Evolutionary conservation across 2,888 invertebrate species (phyloP).

Genomic region (Sarcophaga variegata): DNA sequence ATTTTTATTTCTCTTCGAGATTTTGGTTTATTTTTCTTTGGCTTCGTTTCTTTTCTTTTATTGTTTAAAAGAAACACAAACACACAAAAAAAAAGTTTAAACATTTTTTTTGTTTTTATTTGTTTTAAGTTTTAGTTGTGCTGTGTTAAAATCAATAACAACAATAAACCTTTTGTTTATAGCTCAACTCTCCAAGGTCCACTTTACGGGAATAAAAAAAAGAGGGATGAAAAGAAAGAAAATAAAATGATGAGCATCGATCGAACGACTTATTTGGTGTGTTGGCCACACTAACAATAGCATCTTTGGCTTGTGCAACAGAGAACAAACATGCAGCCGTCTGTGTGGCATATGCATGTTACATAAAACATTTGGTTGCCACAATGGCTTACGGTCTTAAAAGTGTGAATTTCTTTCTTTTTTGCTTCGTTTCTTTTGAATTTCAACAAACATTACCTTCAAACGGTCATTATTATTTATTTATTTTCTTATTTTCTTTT

Average conservation of each 20-base stretch:
- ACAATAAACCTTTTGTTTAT: conserved; percentile 69
- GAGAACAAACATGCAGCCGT: conserved; percentile 19
- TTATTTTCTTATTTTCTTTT: conserved; percentile 15
- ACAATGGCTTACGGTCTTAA: conserved; percentile 58
- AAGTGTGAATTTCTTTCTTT: conserved; percentile 60
- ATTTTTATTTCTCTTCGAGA: conserved; percentile 24
- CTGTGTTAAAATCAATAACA: conserved; percentile 70
- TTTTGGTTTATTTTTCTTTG: conserved; percentile 29
- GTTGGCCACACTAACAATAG: conserved; percentile 20
- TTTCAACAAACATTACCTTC: not conserved
- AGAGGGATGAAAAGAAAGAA: conserved; percentile 2
- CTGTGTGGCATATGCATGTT: conserved; percentile 36
- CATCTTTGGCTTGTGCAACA: not conserved
- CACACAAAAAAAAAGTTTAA: not conserved
- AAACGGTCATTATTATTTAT: conserved; percentile 29
- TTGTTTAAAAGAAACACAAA: conserved; percentile 41
- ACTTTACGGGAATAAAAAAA: not conserved
- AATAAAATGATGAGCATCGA: not conserved
- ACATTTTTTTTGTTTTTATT: conserved; percentile 33
- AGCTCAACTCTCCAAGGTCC: not conserved
- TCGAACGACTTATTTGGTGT: conserved; percentile 21
- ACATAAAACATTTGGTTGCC: conserved; percentile 42
- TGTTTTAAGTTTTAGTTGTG: conserved; percentile 34
- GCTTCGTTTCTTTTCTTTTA: conserved; percentile 20
- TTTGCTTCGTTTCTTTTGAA: conserved; percentile 9